Percentiles rank a stretch among this genome's conserved stretches.
Conservation (phyloP, 1,140 invertebrate genomes). For the Phocides pigmalion region DNA sequence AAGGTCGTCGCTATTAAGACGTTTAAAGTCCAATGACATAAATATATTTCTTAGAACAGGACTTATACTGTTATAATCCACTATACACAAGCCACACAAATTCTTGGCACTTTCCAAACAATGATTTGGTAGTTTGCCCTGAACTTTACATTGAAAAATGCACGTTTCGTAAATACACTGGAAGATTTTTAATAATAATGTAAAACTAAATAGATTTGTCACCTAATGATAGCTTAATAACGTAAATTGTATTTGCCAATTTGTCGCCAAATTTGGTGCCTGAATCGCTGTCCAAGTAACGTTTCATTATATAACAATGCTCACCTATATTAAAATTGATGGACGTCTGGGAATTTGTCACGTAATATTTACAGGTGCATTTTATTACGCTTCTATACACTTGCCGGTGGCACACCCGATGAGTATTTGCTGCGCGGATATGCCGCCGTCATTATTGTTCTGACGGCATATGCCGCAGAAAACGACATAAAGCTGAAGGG, state of each 20-base stretch:
- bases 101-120: slow-evolving; percentile 57
- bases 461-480: no score
- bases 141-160: slow-evolving; percentile 31
- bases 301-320: slow-evolving; percentile 5
- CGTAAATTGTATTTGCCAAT: slow-evolving; percentile 1
- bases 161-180: background rate
- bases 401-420: no score
- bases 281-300: slow-evolving; percentile 12
- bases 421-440: no score
- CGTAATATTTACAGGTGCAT: no score
- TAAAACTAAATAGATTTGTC: background rate
- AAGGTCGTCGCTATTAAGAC: no score
- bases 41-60: no score
- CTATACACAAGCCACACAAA: background rate
- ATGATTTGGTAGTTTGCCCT: slow-evolving; percentile 62
- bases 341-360: background rate
- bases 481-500: no score
- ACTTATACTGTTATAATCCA: no score
- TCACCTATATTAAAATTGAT: background rate
- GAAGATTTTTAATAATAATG: background rate
- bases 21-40: no score
- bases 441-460: no score
- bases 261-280: no score
- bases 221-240: slow-evolving; percentile 13
- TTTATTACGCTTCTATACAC: no score